phyloP scores from a whole-genome alignment of 2,888 invertebrate species.

The Drosophila leonis region DNA sequence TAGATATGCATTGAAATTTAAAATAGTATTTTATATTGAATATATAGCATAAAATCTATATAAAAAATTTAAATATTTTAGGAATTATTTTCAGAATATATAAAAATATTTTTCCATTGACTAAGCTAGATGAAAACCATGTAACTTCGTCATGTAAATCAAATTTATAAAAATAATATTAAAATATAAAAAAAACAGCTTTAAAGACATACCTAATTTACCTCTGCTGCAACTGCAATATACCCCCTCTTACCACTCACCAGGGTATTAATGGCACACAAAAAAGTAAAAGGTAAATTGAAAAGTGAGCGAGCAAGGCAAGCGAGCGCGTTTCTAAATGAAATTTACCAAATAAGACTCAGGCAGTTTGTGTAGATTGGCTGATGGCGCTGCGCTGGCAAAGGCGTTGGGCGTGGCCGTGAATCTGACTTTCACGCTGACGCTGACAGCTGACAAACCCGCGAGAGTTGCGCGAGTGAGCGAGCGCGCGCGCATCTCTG shows the following conservation, averaged over 20 bases:
- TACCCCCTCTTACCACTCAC: not conserved
- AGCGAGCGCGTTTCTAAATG: conserved; percentile 49
- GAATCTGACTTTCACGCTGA: conserved; percentile 33
- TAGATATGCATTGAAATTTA: too few species aligned
- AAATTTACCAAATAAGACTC: conserved; percentile 58
- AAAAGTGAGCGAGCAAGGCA: conserved; percentile 25
- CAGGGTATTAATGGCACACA: conserved; percentile 8
- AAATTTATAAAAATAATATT: too few species aligned
- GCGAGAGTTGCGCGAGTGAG: conserved; percentile 28
- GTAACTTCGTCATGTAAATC: too few species aligned
- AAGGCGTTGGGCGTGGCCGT: conserved; percentile 42
- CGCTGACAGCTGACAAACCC: conserved; percentile 72
- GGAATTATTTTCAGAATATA: too few species aligned
- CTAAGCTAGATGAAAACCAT: too few species aligned
- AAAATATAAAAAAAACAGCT: too few species aligned
- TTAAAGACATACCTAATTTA: not conserved
- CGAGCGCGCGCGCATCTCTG: conserved; percentile 30
- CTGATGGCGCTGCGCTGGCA: conserved; percentile 13
- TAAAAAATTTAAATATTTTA: too few species aligned
- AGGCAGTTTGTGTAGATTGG: not conserved
- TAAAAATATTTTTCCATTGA: too few species aligned
- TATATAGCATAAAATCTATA: too few species aligned
- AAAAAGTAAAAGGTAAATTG: conserved; percentile 52
- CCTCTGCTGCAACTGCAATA: not conserved
- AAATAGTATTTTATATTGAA: too few species aligned